Conservation (phyloP, 2,797 vertebrate species). For the Anomalospiza imberbis region DNA sequence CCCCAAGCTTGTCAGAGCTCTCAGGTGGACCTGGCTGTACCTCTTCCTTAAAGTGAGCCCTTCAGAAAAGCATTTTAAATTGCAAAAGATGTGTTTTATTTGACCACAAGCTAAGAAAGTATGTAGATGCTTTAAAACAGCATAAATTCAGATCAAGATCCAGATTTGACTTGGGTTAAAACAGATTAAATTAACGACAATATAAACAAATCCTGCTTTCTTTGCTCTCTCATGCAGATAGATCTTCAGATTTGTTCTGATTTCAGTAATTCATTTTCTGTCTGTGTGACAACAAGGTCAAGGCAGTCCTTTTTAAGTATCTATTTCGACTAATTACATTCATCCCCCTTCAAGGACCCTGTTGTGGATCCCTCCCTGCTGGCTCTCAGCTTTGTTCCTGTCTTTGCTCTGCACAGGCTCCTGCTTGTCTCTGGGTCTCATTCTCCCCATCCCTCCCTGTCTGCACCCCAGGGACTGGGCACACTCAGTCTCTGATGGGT, state of each 20-base stretch:
- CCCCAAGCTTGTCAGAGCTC: not conserved
- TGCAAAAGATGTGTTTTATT: not conserved
- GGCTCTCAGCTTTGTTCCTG: not conserved
- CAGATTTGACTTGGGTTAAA: not conserved
- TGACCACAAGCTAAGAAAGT: not conserved
- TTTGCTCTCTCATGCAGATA: not conserved
- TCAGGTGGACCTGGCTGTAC: not conserved
- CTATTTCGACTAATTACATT: not conserved
- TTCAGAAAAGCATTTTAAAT: not conserved
- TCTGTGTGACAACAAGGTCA: not conserved
- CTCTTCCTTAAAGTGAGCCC: not conserved
- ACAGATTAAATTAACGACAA: not conserved
- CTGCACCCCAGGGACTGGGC: not conserved
- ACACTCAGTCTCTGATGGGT: accelerated
- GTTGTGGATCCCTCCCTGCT: not conserved
- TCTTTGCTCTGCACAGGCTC: not conserved
- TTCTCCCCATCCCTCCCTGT: not conserved
- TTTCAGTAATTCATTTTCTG: not conserved
- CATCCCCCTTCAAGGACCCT: not conserved
- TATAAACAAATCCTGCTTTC: not conserved
- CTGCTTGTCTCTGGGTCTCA: not conserved
- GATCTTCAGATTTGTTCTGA: not conserved
- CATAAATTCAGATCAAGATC: not conserved
- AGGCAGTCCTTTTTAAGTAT: not conserved
- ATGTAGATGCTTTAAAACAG: not conserved